Percentiles rank a stretch among this genome's conserved stretches.
Conservation (phyloP, 2,113 vertebrate species). For the Plotosus lineatus region DNA sequence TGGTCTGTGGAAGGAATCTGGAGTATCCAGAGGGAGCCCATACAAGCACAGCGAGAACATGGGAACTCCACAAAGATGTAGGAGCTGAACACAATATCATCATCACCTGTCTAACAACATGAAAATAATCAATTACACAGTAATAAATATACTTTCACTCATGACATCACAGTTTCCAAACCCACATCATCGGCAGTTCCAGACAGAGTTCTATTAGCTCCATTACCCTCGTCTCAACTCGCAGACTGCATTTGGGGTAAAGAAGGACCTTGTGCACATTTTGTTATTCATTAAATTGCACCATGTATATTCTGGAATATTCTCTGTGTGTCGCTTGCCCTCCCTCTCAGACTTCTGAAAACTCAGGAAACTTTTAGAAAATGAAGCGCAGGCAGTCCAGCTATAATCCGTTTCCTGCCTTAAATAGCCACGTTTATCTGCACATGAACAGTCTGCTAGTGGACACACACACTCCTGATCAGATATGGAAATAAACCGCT, state of each 20-base stretch:
- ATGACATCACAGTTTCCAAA: too few species aligned
- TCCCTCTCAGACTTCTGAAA: background rate
- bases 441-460: slow-evolving; percentile 13
- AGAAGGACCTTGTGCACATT: too few species aligned
- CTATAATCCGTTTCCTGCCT: background rate
- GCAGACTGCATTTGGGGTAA: too few species aligned
- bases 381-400: background rate
- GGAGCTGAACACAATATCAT: too few species aligned
- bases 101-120: too few species aligned
- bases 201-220: background rate
- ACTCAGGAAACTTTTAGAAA: background rate
- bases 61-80: too few species aligned
- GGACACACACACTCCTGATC: background rate
- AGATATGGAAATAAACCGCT: background rate
- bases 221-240: background rate
- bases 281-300: background rate
- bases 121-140: background rate
- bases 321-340: background rate
- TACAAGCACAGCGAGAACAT: too few species aligned
- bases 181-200: too few species aligned
- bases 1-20: too few species aligned
- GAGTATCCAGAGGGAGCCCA: too few species aligned
- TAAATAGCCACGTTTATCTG: slow-evolving; percentile 47
- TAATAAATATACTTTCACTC: too few species aligned
- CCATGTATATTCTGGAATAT: background rate